Conservation (phyloP, 2,888 invertebrate genomes). For the Ptychoptera albimana region DNA sequence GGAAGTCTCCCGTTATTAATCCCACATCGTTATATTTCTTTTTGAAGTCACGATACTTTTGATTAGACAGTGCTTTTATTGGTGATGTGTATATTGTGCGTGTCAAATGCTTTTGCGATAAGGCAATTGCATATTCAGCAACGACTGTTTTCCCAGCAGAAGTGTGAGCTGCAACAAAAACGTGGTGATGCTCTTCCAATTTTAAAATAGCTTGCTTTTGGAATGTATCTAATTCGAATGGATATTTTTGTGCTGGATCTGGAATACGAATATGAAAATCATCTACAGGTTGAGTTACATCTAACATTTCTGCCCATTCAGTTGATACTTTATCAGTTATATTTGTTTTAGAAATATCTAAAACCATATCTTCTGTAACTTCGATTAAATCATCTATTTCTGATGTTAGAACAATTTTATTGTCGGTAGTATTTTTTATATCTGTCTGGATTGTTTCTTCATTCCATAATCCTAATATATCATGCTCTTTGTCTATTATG, state of each 20-base stretch:
- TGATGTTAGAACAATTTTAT: background rate
- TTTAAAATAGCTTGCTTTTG: conserved; percentile 93
- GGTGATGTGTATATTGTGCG: conserved; percentile 95
- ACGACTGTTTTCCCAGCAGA: conserved; percentile 98
- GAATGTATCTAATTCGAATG: conserved; percentile 90
- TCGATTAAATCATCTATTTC: conserved; percentile 20
- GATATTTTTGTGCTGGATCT: conserved; percentile 68
- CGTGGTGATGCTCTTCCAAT: conserved; percentile 83
- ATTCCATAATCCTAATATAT: conserved; percentile 24
- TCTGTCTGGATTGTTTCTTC: conserved; percentile 8
- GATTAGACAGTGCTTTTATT: conserved; percentile 97
- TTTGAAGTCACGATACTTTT: conserved; percentile 96
- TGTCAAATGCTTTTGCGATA: conserved; percentile 83
- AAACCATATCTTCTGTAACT: conserved; percentile 30
- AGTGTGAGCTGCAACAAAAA: conserved; percentile 98
- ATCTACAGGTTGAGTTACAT: conserved; percentile 61
- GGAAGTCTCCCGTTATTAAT: conserved; percentile 86
- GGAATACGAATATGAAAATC: conserved; percentile 70
- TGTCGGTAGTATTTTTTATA: background rate
- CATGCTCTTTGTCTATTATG: conserved; percentile 22
- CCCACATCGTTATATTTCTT: conserved; percentile 85
- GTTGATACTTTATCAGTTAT: conserved; percentile 30
- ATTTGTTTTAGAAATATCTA: conserved; percentile 16
- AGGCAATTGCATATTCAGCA: conserved; percentile 96
- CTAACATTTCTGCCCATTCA: conserved; percentile 79